These are phyloP conservation scores for Delichon dasypus DNA, from an alignment of 2,797 vertebrate species.

Conservation along the genomic window DNA sequence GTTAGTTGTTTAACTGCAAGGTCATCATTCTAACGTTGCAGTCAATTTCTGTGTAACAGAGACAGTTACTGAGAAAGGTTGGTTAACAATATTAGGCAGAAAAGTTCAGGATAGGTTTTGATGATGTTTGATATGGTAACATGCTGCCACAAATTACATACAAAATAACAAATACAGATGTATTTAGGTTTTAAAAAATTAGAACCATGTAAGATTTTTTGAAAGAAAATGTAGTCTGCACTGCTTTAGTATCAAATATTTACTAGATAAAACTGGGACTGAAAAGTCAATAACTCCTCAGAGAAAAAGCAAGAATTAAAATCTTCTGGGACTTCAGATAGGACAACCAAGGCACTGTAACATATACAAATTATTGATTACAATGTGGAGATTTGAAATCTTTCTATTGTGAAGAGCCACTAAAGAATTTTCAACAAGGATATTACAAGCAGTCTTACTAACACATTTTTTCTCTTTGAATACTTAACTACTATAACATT, in stretches of 20 bases:
- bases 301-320: neutral
- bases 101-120: neutral
- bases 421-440: neutral
- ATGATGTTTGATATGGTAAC: neutral
- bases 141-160: neutral
- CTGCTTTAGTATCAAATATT: neutral
- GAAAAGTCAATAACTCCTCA: constrained; percentile 7
- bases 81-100: neutral
- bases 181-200: constrained; percentile 18
- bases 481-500: neutral
- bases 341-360: neutral
- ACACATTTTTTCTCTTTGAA: neutral
- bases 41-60: neutral
- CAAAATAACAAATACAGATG: neutral
- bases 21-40: constrained; percentile 7
- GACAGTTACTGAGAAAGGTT: neutral
- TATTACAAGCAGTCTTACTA: neutral
- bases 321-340: neutral
- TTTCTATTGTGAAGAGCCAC: neutral
- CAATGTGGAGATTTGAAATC: neutral
- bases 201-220: neutral
- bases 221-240: neutral
- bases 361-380: neutral
- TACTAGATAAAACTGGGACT: neutral
- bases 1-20: constrained; percentile 15